A percentile compares a stretch with the other conserved stretches of the same genome.
Evolutionary conservation across 2,888 invertebrate species (phyloP).

Genomic region (Phoenoteleia sp.): DNA sequence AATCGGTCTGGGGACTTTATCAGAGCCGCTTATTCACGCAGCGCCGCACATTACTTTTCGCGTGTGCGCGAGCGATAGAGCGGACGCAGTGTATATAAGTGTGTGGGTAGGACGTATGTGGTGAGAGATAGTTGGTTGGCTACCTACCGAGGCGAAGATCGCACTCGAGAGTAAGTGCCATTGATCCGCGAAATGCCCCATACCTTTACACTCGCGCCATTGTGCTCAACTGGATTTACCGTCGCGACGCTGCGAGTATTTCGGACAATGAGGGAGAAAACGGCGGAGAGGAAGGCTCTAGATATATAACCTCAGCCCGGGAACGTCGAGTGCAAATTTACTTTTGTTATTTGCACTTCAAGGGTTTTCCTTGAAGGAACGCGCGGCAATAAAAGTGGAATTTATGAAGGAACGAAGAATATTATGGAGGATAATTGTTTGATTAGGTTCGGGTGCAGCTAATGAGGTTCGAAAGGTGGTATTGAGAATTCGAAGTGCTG

Average conservation of each 20-base stretch:
- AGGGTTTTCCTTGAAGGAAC: slow-evolving; percentile 38
- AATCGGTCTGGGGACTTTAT: slow-evolving; percentile 72
- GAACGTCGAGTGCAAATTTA: slow-evolving; percentile 59
- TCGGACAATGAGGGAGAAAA: slow-evolving; percentile 72
- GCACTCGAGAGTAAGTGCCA: slow-evolving; percentile 79
- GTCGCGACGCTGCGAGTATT: slow-evolving; percentile 76
- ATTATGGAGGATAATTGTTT: slow-evolving; percentile 64
- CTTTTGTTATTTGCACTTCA: slow-evolving; percentile 70
- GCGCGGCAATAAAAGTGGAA: slow-evolving; percentile 55
- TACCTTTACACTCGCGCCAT: slow-evolving; percentile 78
- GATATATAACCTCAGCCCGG: not conserved
- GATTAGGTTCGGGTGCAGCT: slow-evolving; percentile 47
- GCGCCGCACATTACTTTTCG: slow-evolving; percentile 74
- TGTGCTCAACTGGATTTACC: slow-evolving; percentile 80
- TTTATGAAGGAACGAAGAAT: slow-evolving; percentile 53
- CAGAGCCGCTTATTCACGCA: slow-evolving; percentile 76
- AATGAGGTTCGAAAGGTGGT: not conserved
- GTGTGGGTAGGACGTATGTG: slow-evolving; percentile 55
- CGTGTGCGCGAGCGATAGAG: slow-evolving; percentile 67
- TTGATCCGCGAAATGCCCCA: slow-evolving; percentile 82
- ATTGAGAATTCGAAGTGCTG: not conserved
- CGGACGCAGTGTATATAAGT: slow-evolving; percentile 34
- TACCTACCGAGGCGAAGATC: slow-evolving; percentile 72
- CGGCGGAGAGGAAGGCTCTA: slow-evolving; percentile 33
- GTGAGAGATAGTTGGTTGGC: slow-evolving; percentile 66